A percentile compares a stretch with the other conserved stretches of the same genome.
phyloP scores from a whole-genome alignment of 1,140 invertebrate genomes.

The Drosophila arizonae region DNA sequence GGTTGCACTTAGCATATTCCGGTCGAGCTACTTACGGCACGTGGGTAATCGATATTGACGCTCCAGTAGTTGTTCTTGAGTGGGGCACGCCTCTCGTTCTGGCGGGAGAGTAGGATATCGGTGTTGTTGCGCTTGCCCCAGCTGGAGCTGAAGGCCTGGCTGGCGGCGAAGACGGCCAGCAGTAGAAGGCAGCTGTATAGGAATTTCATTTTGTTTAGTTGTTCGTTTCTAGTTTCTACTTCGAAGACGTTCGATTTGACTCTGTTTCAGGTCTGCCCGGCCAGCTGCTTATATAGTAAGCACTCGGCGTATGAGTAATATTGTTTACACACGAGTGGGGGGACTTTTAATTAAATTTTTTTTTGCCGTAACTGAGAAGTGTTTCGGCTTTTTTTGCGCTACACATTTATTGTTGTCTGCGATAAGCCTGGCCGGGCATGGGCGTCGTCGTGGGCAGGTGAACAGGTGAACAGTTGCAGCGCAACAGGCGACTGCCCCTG shows the following conservation, averaged over 20 bases:
- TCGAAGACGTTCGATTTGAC: slow-evolving; percentile 28
- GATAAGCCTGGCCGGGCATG: slow-evolving; percentile 15
- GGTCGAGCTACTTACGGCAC: slow-evolving; percentile 49
- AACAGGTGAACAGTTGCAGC: background rate
- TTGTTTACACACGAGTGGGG: slow-evolving; percentile 28
- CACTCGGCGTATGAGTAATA: slow-evolving; percentile 31
- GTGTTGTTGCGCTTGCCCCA: slow-evolving; percentile 53
- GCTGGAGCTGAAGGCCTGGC: slow-evolving; percentile 53
- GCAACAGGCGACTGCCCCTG: background rate
- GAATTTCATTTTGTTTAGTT: slow-evolving; percentile 51
- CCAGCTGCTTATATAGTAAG: slow-evolving; percentile 46
- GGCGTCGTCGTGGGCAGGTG: slow-evolving; percentile 2
- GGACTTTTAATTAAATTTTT: slow-evolving; percentile 40
- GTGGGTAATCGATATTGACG: slow-evolving; percentile 58
- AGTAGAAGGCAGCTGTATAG: slow-evolving; percentile 57
- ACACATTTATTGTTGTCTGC: slow-evolving; percentile 10
- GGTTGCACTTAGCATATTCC: background rate
- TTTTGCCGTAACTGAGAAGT: slow-evolving; percentile 17
- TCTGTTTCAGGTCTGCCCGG: slow-evolving; percentile 3
- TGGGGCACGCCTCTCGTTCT: slow-evolving; percentile 54
- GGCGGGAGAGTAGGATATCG: slow-evolving; percentile 57
- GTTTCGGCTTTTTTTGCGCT: background rate
- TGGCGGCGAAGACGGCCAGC: slow-evolving; percentile 54
- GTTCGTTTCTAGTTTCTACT: background rate
- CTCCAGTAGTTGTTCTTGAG: slow-evolving; percentile 64